Evolutionary conservation across 2,888 invertebrate genomes (phyloP), one percentile per base, ranked within the genome.

Genomic region (Plebejus argus): DNA sequence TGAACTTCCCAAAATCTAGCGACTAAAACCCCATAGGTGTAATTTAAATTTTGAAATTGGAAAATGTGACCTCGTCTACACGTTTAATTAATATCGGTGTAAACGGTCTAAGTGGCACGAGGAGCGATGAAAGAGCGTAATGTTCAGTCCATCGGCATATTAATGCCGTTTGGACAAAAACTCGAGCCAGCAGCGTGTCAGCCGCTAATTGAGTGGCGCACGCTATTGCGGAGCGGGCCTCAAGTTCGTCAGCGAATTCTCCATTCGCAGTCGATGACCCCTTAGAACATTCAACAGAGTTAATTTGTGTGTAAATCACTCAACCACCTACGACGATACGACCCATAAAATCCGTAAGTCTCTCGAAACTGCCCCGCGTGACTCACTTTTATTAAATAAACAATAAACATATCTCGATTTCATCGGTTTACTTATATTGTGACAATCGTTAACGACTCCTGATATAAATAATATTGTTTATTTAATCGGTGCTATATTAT

Each of bases 131-230:
- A 89, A 90, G 86, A 87, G 83, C 86, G 85, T 84, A 85, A 87
- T 86, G 87, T 87, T 89, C 87, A 87, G 87, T 89, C 85, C 88
- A 89, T 88, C 86, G 89, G 88, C 87, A 87, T 89, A 90, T 89
- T 90, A 90, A 90, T 89, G 86, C 86, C 80, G 85, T 85, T 88
- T 86, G 88, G 83, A 89, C 89, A 92, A 92, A 92, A 92, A 91
- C 88, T 87, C 86, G 86, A 86, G 85, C 86, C 86, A 85, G 81
- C 88, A 84, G 87, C 91, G 90, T 90, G 91, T 91, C 91, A 87
- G 87, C 82, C 84, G 83, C 89, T 93, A 93, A 93, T 93, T 92
- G 93, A 90, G 87, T 84, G 84, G 86, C 87, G 88, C 93, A 93
- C 93, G 93, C 92, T 87, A 92, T 90, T 81, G 88, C 85, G 85